Evolutionary conservation across 2,113 vertebrate species (phyloP), one percentile per base, ranked within the genome.

Genomic region (Uria lomvia): DNA sequence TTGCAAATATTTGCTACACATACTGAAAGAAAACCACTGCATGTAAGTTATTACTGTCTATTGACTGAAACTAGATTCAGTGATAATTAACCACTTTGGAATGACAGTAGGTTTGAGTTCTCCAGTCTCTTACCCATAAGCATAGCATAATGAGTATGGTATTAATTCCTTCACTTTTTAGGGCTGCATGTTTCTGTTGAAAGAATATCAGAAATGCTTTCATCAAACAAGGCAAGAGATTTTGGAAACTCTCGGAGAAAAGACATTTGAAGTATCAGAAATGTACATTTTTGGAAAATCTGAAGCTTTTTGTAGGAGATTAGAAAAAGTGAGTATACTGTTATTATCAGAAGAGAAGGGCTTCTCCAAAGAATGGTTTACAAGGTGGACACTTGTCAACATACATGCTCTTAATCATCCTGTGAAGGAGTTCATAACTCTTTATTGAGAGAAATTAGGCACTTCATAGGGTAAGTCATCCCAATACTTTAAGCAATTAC

Each of bases 201-300:
- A 98, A 93, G 98, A 98, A 52, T 99, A 99, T 96, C 98, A 98
- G 92, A 94, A 98, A 88, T 98, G 97, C 93, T 98, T 99, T 96
- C 97, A 87, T 38, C 98, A 98, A 97, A 97, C 97, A 85, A 98
- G 96, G 81, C 94, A 97, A 93, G 96, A 98, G 86, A 97, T 97
- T 95, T 92, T 93, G 74, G 96, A 98, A 75, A 96, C 82, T 52
- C 92, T 76, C 58, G 98, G 97, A 80, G 98, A 98, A 83, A 98
- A 94, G 60, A 60, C 97, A 66, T 98, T 99, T 86, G 98, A 98
- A 89, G 96, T 99, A 56, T 99, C 98, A 17, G 98, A 99, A 96
- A 98, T 92, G 94, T 98, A 98, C 63, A 98, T 99, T 94, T 98
- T 99, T 98, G 97, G 98, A 56, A 98, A 98, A 97, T 98, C 99